Evolutionary conservation across 2,113 vertebrate genomes (phyloP), one percentile per base, ranked within the genome.

Genomic region (Amphiprion ocellaris): DNA sequence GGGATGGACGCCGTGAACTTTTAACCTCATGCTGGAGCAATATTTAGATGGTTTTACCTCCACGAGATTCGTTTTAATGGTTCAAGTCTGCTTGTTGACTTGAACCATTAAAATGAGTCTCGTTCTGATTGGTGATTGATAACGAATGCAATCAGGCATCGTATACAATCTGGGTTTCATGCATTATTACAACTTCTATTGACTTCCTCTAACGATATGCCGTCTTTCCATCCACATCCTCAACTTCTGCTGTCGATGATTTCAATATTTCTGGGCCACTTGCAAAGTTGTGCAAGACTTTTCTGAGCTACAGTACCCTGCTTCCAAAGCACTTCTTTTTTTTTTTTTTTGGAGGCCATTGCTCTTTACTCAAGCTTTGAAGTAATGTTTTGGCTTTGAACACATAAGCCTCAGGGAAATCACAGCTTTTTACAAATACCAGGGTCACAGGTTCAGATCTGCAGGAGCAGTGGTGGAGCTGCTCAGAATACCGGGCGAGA

Each of bases 331-430:
- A 72, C 60, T 37, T 37, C n/a, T 33, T 33, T 33, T 33, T 33
- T 33, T 33, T 33, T 26, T 59, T 69, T 73, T 46, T 61, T 33
- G 64, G 59, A 73, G 50, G 50, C 73, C 30, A 24, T 26, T 55
- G 73, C 83, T 76, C 70, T 83, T 74, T 69, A 69, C 58, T 70
- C 17, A 2, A 8, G 50, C 74, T 82, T 82, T 86, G 71, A 86
- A 82, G 78, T 82, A 44, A 69, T 62, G 58, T 84, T 72, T 76
- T 55, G 68, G 50, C 84, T 86, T 89, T 84, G 84, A 84, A 77
- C 64, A 76, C 41, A 33, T 58, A 33, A 56, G 78, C 84, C 82
- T 77, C 4, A 3, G 81, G 87, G 81, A 80, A 82, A 79, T 84
- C 74, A 46, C 67, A 56, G 65, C 74, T 78, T 87, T 84, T 64